phyloP scores from a whole-genome alignment of 30 jellyfish, hydroid and myxozoan species.

The Rhopilema esculentum region DNA sequence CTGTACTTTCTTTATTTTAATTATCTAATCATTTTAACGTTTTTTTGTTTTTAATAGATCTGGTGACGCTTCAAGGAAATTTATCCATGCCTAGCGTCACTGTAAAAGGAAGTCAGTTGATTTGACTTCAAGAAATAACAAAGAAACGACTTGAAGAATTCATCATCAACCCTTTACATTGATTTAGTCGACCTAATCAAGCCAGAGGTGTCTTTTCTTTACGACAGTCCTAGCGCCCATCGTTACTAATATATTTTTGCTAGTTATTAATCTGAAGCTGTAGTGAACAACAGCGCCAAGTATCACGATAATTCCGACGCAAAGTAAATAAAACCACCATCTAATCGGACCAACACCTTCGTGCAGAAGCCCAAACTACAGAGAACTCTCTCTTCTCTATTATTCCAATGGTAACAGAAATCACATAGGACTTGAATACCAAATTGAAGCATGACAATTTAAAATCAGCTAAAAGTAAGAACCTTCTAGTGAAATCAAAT shows the following conservation, averaged over 20 bases:
- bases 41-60: not conserved
- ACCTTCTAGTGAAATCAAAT: not conserved
- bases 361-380: too few relatives aligned
- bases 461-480: not conserved
- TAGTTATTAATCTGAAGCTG: not conserved
- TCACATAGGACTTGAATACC: not conserved
- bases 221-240: not conserved
- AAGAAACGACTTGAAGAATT: not conserved
- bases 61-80: conserved; percentile 1
- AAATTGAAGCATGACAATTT: not conserved
- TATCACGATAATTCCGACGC: too few relatives aligned
- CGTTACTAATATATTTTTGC: not conserved
- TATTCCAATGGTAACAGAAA: not conserved
- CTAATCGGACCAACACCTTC: too few relatives aligned
- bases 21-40: not conserved
- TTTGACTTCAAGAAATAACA: not conserved
- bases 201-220: conserved; percentile 9
- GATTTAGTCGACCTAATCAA: conserved; percentile 2
- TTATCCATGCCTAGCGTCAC: not conserved
- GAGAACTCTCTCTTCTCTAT: not conserved
- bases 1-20: not conserved
- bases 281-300: too few relatives aligned
- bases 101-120: conserved; percentile 4
- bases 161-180: not conserved
- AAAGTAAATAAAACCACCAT: too few relatives aligned